Percentiles rank a stretch among this genome's conserved stretches.
Conservation (phyloP, 2,113 vertebrate species). For the Gymnogyps californianus region DNA sequence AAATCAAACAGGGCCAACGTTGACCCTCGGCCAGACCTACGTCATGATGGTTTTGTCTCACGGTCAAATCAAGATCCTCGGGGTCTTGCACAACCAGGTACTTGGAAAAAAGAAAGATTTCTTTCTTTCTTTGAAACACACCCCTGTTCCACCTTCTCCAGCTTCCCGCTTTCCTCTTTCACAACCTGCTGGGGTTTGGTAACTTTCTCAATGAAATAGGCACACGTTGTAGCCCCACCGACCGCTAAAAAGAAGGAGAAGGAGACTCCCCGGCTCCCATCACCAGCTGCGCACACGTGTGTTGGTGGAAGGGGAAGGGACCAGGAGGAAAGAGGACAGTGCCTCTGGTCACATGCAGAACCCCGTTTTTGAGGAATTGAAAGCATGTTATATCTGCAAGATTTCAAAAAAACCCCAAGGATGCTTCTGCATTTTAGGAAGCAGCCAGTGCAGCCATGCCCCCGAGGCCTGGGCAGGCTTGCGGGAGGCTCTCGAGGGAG, state of each 20-base stretch:
- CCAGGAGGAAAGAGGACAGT: not conserved
- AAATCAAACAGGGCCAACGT: not conserved
- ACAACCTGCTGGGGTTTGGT: not conserved
- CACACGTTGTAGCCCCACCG: not conserved
- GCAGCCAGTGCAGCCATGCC: not conserved
- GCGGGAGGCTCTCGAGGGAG: not conserved
- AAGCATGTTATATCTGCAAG: conserved; percentile 40
- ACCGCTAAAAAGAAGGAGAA: not conserved
- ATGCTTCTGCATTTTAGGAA: conserved; percentile 38
- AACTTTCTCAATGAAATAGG: conserved; percentile 14
- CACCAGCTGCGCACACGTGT: not conserved
- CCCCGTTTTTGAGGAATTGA: conserved; percentile 55
- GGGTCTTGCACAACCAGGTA: conserved; percentile 20
- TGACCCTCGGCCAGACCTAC: not conserved
- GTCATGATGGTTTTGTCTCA: not conserved
- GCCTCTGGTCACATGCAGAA: conserved; percentile 19
- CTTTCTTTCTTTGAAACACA: not conserved
- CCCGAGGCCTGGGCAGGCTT: not conserved
- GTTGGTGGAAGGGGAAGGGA: conserved; percentile 33
- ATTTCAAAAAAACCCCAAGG: not conserved
- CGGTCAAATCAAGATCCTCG: not conserved
- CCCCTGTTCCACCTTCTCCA: not conserved
- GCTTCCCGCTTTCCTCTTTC: not conserved
- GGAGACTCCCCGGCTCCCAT: not conserved
- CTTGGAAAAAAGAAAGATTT: not conserved